Evolutionary conservation across 2,113 vertebrate genomes (phyloP), one percentile per base, ranked within the genome.

Genomic region (Serinus canaria): DNA sequence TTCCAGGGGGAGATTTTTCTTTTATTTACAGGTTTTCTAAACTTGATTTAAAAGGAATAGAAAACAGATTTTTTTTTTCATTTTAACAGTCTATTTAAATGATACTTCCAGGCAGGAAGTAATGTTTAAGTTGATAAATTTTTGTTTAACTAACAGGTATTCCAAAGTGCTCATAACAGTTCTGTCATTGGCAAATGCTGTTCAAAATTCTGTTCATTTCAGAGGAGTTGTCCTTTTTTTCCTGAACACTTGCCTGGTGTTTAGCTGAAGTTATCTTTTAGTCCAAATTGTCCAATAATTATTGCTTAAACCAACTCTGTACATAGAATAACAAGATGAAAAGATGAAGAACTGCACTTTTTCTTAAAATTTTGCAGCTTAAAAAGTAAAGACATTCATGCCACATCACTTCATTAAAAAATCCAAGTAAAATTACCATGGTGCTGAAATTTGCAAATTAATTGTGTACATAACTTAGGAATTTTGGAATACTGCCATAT

Each of bases 201-300:
- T 53, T 95, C 83, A 73, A 69, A 69, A 21, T 94, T 83, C 53
- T 73, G 28, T 47, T 41, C 50, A 25, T 91, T 92, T 93, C 77
- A 82, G 66, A 28, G 67, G 82, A 95, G 43, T 91, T 93, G 52
- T 50, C 19, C 9, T 78, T 78, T 92, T 75, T 68, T 60, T 58
- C 46, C 47, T 82, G 44, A 89, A 46, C 47, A 49, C 13, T 73
- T 94, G 53, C 35, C 50, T 85, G 33, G 14, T 90, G 41, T 82
- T 95, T 78, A 87, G 22, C 17, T 96, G 52, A 78, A 95, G 85
- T 74, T 76, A 81, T 70, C 62, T 89, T 95, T 96, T 46, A 92
- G 58, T 95, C 86, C 92, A 90, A 95, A 85, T 28, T 55, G 43
- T 81, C 67, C 75, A 90, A 81, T 83, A 96, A 96, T 92, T 96